Percentiles rank a stretch among this genome's conserved stretches.
phyloP scores from a whole-genome alignment of 2,888 invertebrate species.

The Philereme vetulata region DNA sequence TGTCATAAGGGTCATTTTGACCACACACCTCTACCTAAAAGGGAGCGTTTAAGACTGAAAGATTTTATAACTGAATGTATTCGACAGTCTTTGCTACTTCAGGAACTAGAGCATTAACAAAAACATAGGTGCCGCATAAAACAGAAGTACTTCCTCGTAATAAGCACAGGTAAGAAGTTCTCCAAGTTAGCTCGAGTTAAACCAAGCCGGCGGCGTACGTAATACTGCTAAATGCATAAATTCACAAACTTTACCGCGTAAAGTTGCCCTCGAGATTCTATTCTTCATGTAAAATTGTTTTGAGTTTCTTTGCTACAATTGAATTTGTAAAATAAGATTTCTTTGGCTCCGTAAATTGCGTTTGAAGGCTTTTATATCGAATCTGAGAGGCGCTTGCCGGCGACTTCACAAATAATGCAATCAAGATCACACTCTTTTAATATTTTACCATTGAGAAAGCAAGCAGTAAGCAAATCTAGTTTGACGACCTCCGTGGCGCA shows the following conservation, averaged over 20 bases:
- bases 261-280: conserved; percentile 26
- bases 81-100: too few relatives aligned
- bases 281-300: conserved; percentile 36
- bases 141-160: not conserved
- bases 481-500: too few relatives aligned
- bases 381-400: conserved; percentile 18
- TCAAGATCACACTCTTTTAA: not conserved
- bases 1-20: too few relatives aligned
- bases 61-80: too few relatives aligned
- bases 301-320: conserved; percentile 30
- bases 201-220: conserved; percentile 9
- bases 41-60: too few relatives aligned
- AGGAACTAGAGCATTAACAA: not conserved
- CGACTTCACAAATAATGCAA: conserved; percentile 19
- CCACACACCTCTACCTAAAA: too few relatives aligned
- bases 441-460: not conserved
- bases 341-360: conserved; percentile 31
- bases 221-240: conserved; percentile 37
- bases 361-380: conserved; percentile 35
- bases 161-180: conserved; percentile 3
- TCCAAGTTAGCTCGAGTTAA: not conserved
- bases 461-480: too few relatives aligned
- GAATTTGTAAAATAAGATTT: conserved; percentile 34
- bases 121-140: too few relatives aligned
- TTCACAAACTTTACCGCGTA: conserved; percentile 27